These are phyloP conservation scores for Diplosoma virens DNA, from an alignment of 23 tunicate species.

Conservation along the genomic window DNA sequence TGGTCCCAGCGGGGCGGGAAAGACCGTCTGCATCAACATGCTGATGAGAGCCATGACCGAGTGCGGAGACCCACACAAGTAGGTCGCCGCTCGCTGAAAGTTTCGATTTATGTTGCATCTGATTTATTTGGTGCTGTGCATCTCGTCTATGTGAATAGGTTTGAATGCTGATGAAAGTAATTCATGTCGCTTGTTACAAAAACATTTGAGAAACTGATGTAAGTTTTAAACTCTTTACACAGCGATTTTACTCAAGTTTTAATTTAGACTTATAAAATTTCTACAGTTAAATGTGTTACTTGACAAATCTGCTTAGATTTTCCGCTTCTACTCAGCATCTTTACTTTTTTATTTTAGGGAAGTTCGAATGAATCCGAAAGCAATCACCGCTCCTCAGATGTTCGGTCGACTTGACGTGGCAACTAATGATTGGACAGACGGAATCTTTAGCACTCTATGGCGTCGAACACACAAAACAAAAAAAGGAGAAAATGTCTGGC, in stretches of 20 bases:
- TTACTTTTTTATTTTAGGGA: slow-evolving; percentile 43
- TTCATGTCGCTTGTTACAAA: too few species aligned
- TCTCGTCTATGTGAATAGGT: too few species aligned
- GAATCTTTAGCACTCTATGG: slow-evolving; percentile 97
- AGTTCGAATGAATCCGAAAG: slow-evolving; percentile 99
- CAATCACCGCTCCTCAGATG: slow-evolving; percentile 99
- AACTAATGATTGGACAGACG: slow-evolving; percentile 99
- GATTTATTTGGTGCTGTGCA: too few species aligned
- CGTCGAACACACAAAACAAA: slow-evolving; percentile 92
- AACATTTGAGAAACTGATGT: too few species aligned
- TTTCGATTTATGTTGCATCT: too few species aligned
- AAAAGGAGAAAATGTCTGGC: slow-evolving; percentile 94
- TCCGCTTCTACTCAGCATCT: neutral
- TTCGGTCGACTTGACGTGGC: slow-evolving; percentile 98
- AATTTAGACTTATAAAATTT: too few species aligned
- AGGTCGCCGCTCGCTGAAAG: neutral
- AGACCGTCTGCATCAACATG: slow-evolving; percentile 86
- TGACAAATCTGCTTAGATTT: neutral
- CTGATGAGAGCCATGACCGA: slow-evolving; percentile 98
- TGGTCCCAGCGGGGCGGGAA: slow-evolving; percentile 98
- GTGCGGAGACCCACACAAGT: slow-evolving; percentile 97
- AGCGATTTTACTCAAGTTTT: too few species aligned
- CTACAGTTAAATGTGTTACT: neutral
- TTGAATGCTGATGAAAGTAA: too few species aligned
- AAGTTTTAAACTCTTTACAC: too few species aligned